phyloP scores from a whole-genome alignment of 2,888 invertebrate species.

The Metacarcinus magister region DNA sequence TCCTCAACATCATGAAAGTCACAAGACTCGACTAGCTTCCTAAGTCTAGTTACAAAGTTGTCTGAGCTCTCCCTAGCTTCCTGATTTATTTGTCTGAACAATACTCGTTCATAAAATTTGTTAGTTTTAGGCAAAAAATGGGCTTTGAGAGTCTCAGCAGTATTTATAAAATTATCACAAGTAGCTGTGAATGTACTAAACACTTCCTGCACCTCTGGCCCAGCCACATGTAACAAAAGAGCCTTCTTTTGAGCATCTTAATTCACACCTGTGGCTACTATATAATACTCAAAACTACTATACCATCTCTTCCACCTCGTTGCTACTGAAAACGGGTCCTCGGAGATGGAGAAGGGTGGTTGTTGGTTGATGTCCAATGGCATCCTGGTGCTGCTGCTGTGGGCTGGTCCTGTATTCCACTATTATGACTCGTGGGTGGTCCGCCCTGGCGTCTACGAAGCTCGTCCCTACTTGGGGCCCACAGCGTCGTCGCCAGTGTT shows the following conservation, averaged over 20 bases:
- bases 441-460: too few species aligned
- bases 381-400: conserved; percentile 28
- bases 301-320: conserved; percentile 23
- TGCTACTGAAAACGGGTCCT: conserved; percentile 27
- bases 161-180: neutral
- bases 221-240: neutral
- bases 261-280: neutral
- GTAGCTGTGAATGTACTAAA: neutral
- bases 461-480: too few species aligned
- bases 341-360: neutral
- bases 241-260: neutral
- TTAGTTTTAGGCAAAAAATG: conserved; percentile 40
- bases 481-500: too few species aligned
- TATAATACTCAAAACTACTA: neutral
- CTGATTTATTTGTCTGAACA: conserved; percentile 26
- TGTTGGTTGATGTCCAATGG: neutral
- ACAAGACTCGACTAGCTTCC: neutral
- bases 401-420: too few species aligned
- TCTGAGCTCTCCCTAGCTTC: neutral
- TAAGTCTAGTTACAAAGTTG: conserved; percentile 5
- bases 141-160: neutral
- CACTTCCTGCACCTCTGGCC: neutral
- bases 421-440: too few species aligned
- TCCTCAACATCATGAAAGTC: conserved; percentile 27
- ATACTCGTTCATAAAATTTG: conserved; percentile 26